These are phyloP conservation scores for Pterocles gutturalis DNA, from an alignment of 2,113 vertebrate genomes.

Conservation along the genomic window DNA sequence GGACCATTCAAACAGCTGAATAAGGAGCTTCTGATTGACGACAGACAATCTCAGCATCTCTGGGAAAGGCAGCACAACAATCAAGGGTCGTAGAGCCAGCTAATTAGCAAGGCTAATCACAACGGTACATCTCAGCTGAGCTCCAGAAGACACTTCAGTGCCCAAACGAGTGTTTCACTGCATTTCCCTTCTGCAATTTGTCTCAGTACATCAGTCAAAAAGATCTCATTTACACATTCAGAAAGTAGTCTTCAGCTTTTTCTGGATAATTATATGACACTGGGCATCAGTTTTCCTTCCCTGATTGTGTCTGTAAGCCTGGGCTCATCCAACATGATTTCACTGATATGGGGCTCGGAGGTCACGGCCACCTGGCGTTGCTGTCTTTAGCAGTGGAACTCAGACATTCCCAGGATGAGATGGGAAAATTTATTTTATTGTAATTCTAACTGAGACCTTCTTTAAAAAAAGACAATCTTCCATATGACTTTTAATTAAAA, in stretches of 20 bases:
- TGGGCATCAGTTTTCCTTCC: not conserved
- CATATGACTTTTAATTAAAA: not conserved
- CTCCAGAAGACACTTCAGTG: not conserved
- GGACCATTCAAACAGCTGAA: not conserved
- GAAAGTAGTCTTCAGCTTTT: not conserved
- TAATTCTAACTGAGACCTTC: not conserved
- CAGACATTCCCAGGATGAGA: not conserved
- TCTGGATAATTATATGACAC: not conserved
- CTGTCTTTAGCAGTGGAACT: not conserved
- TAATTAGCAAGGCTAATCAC: not conserved
- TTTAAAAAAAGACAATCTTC: not conserved
- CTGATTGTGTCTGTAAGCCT: not conserved
- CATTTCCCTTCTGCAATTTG: not conserved
- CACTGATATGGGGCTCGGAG: accelerated
- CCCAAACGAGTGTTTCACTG: not conserved
- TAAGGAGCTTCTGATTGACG: not conserved
- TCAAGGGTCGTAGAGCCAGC: not conserved
- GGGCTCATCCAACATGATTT: not conserved
- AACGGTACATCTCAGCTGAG: accelerated
- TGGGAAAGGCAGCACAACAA: not conserved
- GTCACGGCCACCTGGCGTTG: accelerated
- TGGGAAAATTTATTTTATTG: not conserved
- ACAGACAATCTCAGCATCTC: not conserved
- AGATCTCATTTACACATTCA: not conserved
- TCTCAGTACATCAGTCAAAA: not conserved